A percentile compares a stretch with the other conserved stretches of the same genome.
Evolutionary conservation across 2,797 vertebrate species (phyloP).

Genomic region (Lepus oiostolus): DNA sequence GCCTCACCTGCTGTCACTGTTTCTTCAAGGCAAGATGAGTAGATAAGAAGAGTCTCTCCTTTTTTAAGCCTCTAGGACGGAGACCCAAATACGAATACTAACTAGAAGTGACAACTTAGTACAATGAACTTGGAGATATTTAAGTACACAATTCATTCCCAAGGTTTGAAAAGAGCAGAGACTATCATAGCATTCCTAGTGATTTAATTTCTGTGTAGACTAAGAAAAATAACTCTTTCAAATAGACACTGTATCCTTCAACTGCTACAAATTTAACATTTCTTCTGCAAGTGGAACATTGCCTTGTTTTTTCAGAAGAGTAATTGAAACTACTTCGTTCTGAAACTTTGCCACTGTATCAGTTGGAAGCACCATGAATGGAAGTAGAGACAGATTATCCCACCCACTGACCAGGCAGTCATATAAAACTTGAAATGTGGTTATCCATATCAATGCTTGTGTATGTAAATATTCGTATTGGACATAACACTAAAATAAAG

Average conservation of each 20-base stretch:
- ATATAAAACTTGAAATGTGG: conserved; percentile 22
- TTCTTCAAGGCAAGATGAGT: conserved; percentile 15
- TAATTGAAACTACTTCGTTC: neutral
- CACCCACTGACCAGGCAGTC: neutral
- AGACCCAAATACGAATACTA: conserved; percentile 39
- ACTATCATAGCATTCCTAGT: neutral
- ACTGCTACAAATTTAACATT: neutral
- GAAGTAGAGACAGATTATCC: neutral
- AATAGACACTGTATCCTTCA: conserved; percentile 26
- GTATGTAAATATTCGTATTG: conserved; percentile 53
- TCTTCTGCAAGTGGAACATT: neutral
- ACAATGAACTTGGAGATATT: neutral
- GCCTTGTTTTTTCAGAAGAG: neutral
- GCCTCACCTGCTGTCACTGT: neutral
- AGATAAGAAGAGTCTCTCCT: conserved; percentile 28
- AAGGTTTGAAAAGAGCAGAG: conserved; percentile 20
- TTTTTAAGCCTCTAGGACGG: conserved; percentile 29
- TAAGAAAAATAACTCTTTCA: conserved; percentile 55
- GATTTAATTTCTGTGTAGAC: conserved; percentile 60
- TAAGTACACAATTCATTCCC: neutral
- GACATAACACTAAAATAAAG: conserved; percentile 68
- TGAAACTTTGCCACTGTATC: neutral
- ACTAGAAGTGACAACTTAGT: neutral
- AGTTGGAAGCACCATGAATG: neutral
- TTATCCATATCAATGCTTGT: neutral